phyloP scores from a whole-genome alignment of 2,888 invertebrate species.

The Melinaea menophilus region DNA sequence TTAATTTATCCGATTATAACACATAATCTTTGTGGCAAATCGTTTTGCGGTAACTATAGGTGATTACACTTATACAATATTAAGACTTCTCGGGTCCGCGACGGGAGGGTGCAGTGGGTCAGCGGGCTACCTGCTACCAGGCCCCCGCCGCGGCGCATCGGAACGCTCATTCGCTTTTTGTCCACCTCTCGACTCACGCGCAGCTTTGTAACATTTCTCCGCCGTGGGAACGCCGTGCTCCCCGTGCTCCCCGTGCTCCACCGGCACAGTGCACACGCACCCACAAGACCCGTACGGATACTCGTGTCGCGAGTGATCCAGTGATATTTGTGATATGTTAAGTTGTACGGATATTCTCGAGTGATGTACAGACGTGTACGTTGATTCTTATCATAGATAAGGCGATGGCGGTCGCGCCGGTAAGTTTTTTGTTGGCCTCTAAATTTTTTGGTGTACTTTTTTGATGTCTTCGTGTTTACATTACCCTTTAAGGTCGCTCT shows the following conservation, averaged over 20 bases:
- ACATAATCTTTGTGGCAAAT: conserved; percentile 5
- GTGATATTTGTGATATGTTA: conserved; percentile 51
- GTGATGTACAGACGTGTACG: conserved; percentile 66
- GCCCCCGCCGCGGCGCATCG: conserved; percentile 41
- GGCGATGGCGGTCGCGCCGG: conserved; percentile 61
- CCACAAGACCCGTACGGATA: conserved; percentile 47
- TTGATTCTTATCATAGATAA: conserved; percentile 58
- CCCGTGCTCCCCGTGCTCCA: conserved; percentile 32
- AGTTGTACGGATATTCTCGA: conserved; percentile 53
- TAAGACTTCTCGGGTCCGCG: not conserved
- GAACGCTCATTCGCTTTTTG: conserved; percentile 73
- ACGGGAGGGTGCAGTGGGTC: conserved; percentile 57
- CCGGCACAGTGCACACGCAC: conserved; percentile 43
- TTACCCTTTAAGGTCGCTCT: not conserved
- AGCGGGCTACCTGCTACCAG: conserved; percentile 55
- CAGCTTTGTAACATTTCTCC: conserved; percentile 72
- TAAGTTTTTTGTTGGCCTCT: conserved; percentile 43
- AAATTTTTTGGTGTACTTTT: conserved; percentile 12
- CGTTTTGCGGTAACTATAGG: not conserved
- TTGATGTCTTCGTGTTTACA: not conserved
- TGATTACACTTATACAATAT: not conserved
- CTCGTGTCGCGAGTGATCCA: conserved; percentile 51
- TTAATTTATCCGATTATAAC: not conserved
- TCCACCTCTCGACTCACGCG: conserved; percentile 76
- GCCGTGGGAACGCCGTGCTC: conserved; percentile 73